Percentiles rank a stretch among this genome's conserved stretches.
Evolutionary conservation across 2,113 vertebrate genomes (phyloP).

Genomic region (Brachyistius frenatus): DNA sequence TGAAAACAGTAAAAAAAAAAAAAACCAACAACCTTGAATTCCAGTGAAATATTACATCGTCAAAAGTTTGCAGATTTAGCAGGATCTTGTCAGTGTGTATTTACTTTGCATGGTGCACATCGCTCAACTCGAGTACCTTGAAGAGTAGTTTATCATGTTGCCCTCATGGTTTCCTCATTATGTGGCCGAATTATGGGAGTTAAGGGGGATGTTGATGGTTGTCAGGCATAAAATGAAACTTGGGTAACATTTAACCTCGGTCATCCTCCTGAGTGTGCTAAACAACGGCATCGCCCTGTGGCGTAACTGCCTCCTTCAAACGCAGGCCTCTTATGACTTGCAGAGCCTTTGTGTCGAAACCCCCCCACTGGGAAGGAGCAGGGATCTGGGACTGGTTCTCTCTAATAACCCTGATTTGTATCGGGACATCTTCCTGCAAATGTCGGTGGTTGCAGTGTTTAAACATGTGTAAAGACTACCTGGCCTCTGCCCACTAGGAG

Average conservation of each 20-base stretch:
- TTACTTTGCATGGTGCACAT: slow-evolving; percentile 5
- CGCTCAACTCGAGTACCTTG: slow-evolving; percentile 26
- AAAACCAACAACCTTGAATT: too few relatives aligned
- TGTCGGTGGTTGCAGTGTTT: slow-evolving; percentile 39
- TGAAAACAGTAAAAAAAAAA: too few relatives aligned
- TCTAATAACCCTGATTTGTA: slow-evolving; percentile 58
- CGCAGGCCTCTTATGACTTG: slow-evolving; percentile 25
- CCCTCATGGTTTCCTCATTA: slow-evolving; percentile 57
- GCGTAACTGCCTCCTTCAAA: slow-evolving; percentile 10
- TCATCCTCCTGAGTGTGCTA: slow-evolving; percentile 10
- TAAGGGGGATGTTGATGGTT: slow-evolving; percentile 41
- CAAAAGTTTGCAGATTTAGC: neutral
- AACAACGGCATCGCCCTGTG: slow-evolving; percentile 48
- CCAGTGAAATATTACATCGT: too few relatives aligned
- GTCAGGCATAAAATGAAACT: slow-evolving; percentile 51
- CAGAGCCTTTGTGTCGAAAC: slow-evolving; percentile 48
- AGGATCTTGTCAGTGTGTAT: neutral
- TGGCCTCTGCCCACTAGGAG: slow-evolving; percentile 45
- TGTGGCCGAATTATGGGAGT: slow-evolving; percentile 14
- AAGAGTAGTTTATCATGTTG: slow-evolving; percentile 33
- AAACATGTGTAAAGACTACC: slow-evolving; percentile 29
- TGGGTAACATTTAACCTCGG: slow-evolving; percentile 47
- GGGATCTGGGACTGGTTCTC: slow-evolving; percentile 67
- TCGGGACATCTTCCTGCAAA: slow-evolving; percentile 37
- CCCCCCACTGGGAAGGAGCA: slow-evolving; percentile 32